Base-by-base conservation (phyloP, 2,797 vertebrate genomes). In the Pitangus sulphuratus region DNA sequence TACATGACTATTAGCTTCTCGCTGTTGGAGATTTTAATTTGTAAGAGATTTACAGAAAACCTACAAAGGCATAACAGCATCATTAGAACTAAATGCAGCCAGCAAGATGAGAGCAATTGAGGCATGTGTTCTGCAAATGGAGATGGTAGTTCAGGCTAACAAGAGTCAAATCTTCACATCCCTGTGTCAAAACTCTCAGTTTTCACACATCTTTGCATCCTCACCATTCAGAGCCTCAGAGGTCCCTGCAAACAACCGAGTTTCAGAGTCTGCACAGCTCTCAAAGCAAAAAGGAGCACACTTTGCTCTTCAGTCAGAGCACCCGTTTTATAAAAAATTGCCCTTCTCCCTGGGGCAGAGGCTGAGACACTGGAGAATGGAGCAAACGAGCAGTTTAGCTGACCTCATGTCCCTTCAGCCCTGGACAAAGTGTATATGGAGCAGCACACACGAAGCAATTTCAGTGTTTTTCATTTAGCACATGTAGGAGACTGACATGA, bases 1-100 rank as follows among this genome's bases (percentile, higher is more conserved):
- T 69, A 84, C 7, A 16, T 1, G 4, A 33, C 81, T 56, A 88
- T 79, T 76, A 88, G n/a, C 51, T 89, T 89, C 75, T 81, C 8
- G 0, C 72, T 65, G 75, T 20, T 91, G 87, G 65, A 80, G 84
- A 81, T 75, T 81, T 91, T 91, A 83, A 96, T 92, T 93, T 78
- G n/a, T 13, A 74, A 72, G 71, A 89, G 61, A 84, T 85, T 92
- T 84, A 86, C 33, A 87, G 58, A 72, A 93, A 89, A 85, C 24
- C 35, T 47, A 47, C 56, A 80, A 77, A 87, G 84, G 56, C 30
- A 2, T 56, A 83, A 87, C 71, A n/a, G 39, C 64, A 45, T 87
- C 89, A 76, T 85, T 69, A 92, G 82, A 89, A 76, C 9, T 60
- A 45, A 84, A 84, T 5, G 42, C 48, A 89, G 70, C 33, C 75